Percentiles rank a stretch among this genome's conserved stretches.
These are phyloP conservation scores for Macropis europaea DNA, from an alignment of 2,888 invertebrate genomes.

Conservation along the genomic window DNA sequence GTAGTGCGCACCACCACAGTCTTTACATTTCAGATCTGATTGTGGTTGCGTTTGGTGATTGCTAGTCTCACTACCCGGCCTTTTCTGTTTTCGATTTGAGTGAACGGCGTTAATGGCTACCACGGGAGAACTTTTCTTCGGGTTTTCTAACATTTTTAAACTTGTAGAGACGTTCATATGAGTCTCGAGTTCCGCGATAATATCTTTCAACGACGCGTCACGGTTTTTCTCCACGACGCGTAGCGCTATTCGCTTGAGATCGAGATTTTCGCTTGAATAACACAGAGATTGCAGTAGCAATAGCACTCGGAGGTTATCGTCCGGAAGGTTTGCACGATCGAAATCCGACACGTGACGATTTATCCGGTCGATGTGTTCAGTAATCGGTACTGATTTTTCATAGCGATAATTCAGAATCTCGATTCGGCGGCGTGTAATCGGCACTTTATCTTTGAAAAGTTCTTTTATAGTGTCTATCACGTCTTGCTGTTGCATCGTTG, in stretches of 20 bases:
- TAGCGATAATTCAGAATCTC: not conserved
- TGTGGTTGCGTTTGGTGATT: not conserved
- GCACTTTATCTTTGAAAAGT: not conserved
- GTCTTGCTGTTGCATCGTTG: not conserved
- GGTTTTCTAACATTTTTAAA: not conserved
- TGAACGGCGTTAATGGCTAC: not conserved
- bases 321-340: not conserved
- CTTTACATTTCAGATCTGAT: not conserved
- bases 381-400: not conserved
- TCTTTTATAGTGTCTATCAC: not conserved
- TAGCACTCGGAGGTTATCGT: not conserved
- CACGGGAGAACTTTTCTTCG: not conserved
- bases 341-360: slow-evolving; percentile 4
- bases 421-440: slow-evolving; percentile 3
- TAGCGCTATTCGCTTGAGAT: not conserved
- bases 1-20: not conserved
- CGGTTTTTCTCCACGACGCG: not conserved
- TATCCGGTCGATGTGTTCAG: not conserved
- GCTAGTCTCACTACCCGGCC: too few relatives aligned
- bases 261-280: not conserved
- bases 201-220: not conserved
- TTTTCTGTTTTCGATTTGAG: not conserved
- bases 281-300: too few relatives aligned
- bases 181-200: not conserved
- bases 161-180: not conserved